phyloP scores from a whole-genome alignment of 2,113 vertebrate species.

The Gasterosteus nipponicus region DNA sequence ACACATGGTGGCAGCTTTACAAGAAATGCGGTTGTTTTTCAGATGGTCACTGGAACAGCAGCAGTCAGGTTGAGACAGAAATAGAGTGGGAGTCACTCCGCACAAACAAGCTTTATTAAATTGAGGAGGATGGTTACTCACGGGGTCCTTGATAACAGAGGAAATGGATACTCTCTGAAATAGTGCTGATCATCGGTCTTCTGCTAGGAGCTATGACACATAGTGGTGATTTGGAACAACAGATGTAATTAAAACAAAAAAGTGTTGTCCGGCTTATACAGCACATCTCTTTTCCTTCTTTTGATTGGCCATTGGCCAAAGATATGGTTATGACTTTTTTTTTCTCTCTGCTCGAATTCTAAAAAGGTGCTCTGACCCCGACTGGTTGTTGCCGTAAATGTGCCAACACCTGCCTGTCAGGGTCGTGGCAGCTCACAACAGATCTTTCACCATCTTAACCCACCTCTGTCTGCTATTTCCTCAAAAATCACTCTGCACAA shows the following conservation, averaged over 20 bases:
- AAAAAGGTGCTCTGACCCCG: constrained; percentile 26
- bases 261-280: background rate
- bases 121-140: constrained; percentile 32
- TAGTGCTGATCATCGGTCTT: constrained; percentile 9
- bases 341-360: constrained; percentile 19
- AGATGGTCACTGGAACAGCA: constrained; percentile 49
- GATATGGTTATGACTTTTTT: background rate
- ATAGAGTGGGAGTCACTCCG: constrained; percentile 61
- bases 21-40: constrained; percentile 52
- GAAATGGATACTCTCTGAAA: constrained; percentile 32
- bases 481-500: constrained; percentile 44
- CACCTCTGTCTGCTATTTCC: constrained; percentile 40
- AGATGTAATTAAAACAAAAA: constrained; percentile 10
- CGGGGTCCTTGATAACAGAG: constrained; percentile 18
- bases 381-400: constrained; percentile 37
- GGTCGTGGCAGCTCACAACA: constrained; percentile 33
- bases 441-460: constrained; percentile 55
- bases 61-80: constrained; percentile 56
- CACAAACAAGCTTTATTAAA: constrained; percentile 54
- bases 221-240: constrained; percentile 7
- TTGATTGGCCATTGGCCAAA: background rate
- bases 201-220: background rate
- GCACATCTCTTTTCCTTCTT: background rate
- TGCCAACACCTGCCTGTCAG: constrained; percentile 54
- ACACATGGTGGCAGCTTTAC: constrained; percentile 52